These are phyloP conservation scores for Drosophila fuyamai DNA, from an alignment of 1,140 invertebrate genomes.

Conservation along the genomic window DNA sequence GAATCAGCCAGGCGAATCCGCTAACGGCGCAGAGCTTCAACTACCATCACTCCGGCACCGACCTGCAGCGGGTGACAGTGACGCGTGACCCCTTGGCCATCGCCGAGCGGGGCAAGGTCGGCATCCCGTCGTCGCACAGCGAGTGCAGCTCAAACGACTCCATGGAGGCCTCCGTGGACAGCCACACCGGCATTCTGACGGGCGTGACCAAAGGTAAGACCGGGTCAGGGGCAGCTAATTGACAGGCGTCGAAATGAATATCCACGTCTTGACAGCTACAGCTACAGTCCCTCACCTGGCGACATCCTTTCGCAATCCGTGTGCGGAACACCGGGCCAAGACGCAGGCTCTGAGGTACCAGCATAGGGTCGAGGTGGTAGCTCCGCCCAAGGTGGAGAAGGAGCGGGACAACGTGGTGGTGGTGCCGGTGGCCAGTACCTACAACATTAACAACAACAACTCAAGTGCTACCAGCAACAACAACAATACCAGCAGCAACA, in stretches of 20 bases:
- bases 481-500: slow-evolving; percentile 54
- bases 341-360: slow-evolving; percentile 58
- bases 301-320: slow-evolving; percentile 57
- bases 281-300: slow-evolving; percentile 34
- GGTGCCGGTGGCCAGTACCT: slow-evolving; percentile 55
- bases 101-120: slow-evolving; percentile 84
- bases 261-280: slow-evolving; percentile 26
- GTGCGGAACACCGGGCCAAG: slow-evolving; percentile 54
- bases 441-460: slow-evolving; percentile 31
- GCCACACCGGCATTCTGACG: slow-evolving; percentile 81
- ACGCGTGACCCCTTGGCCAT: slow-evolving; percentile 80
- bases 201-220: slow-evolving; percentile 79
- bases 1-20: slow-evolving; percentile 65
- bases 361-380: slow-evolving; percentile 58
- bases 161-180: slow-evolving; percentile 80
- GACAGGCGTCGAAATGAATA: slow-evolving; percentile 16
- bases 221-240: neutral
- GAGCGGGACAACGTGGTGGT: slow-evolving; percentile 62
- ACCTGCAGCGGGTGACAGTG: slow-evolving; percentile 77
- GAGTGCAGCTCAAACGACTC: slow-evolving; percentile 85
- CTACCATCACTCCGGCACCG: slow-evolving; percentile 69
- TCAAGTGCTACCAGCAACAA: slow-evolving; percentile 31
- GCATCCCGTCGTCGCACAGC: slow-evolving; percentile 83
- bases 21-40: slow-evolving; percentile 70
- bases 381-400: slow-evolving; percentile 54